phyloP scores from a whole-genome alignment of 2,113 vertebrate genomes.

The Lethenteron reissneri region DNA sequence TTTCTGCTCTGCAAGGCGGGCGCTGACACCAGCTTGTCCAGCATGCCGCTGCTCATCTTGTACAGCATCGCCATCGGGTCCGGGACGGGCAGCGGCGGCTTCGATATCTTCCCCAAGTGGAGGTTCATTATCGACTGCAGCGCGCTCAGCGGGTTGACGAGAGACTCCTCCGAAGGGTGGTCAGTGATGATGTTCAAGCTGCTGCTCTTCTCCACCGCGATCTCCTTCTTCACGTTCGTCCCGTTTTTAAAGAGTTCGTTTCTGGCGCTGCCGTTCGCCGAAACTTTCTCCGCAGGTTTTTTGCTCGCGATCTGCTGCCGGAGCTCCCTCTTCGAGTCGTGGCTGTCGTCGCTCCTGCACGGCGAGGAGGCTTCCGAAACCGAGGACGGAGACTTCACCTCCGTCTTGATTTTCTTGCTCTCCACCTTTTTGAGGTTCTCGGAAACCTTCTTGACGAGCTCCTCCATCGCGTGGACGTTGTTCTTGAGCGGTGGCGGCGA shows the following conservation, averaged over 20 bases:
- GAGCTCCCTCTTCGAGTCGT: slow-evolving; percentile 3
- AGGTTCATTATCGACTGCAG: slow-evolving; percentile 98
- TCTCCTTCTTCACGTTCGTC: slow-evolving; percentile 53
- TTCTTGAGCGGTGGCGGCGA: slow-evolving; percentile 65
- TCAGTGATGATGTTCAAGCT: slow-evolving; percentile 80
- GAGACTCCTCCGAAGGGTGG: slow-evolving; percentile 67
- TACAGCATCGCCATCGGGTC: slow-evolving; percentile 85
- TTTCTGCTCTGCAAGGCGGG: slow-evolving; percentile 44
- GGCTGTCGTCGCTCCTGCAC: neutral
- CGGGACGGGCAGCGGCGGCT: slow-evolving; percentile 49
- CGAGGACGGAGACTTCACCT: slow-evolving; percentile 2
- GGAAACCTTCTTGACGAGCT: slow-evolving; percentile 85
- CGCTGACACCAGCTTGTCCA: slow-evolving; percentile 48
- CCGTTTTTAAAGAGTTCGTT: slow-evolving; percentile 4
- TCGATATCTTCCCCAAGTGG: slow-evolving; percentile 82
- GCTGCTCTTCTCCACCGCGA: slow-evolving; percentile 32
- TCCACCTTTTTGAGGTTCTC: slow-evolving; percentile 36
- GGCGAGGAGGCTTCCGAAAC: slow-evolving; percentile 4
- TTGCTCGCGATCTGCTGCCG: neutral
- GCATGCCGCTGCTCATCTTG: slow-evolving; percentile 80
- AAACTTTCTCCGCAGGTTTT: neutral
- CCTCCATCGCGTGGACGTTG: slow-evolving; percentile 91
- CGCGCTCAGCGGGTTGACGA: slow-evolving; percentile 78
- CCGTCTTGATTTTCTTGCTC: neutral
- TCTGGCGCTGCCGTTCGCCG: neutral